Conservation (phyloP, 2,113 vertebrate species). For the Excalfactoria chinensis region DNA sequence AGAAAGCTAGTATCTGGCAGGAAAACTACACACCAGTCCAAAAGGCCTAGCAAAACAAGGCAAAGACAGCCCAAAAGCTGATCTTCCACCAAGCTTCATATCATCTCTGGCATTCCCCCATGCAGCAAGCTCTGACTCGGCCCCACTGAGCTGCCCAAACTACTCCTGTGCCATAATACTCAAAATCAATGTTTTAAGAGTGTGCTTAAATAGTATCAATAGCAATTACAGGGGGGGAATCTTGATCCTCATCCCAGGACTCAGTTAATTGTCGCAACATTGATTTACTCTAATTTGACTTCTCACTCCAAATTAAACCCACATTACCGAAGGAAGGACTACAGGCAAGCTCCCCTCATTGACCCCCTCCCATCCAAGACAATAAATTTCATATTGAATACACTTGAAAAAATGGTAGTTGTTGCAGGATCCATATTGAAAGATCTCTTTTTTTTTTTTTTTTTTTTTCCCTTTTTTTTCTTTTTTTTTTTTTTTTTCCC, state of each 20-base stretch:
- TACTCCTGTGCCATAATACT: background rate
- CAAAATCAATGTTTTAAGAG: constrained; percentile 62
- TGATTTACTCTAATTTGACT: constrained; percentile 82
- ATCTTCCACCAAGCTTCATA: background rate
- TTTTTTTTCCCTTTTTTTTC: constrained; percentile 56
- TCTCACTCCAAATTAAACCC: constrained; percentile 78
- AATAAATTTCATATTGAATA: constrained; percentile 87
- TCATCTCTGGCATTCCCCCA: background rate
- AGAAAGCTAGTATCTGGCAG: background rate
- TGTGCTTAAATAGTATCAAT: constrained; percentile 83
- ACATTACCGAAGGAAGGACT: constrained; percentile 57
- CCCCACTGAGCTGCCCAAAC: background rate
- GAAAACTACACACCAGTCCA: background rate
- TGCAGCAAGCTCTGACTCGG: background rate
- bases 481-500: background rate
- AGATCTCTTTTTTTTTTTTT: constrained; percentile 70
- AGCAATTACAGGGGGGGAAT: constrained; percentile 74
- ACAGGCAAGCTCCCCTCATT: background rate
- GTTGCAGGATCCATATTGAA: constrained; percentile 82
- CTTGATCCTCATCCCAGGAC: constrained; percentile 73
- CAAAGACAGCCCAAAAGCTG: background rate
- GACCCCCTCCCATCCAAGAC: constrained; percentile 51
- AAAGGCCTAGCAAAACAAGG: background rate
- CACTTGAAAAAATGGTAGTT: constrained; percentile 61
- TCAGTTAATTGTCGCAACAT: constrained; percentile 89